A percentile compares a stretch with the other conserved stretches of the same genome.
phyloP scores from a whole-genome alignment of 2,888 invertebrate species.

The Nomada fabriciana region DNA sequence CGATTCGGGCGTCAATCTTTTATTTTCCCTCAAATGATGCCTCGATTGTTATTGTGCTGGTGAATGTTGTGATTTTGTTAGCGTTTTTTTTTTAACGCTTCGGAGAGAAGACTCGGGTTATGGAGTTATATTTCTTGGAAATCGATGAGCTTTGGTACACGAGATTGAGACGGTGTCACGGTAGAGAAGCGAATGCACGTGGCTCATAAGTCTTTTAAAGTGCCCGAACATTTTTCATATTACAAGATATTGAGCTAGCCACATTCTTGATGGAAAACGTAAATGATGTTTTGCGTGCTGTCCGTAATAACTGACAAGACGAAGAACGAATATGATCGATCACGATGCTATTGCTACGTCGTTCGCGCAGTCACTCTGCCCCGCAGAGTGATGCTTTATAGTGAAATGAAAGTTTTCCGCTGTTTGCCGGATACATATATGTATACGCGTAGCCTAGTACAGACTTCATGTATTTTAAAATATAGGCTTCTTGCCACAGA shows the following conservation, averaged over 20 bases:
- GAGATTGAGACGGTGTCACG: neutral
- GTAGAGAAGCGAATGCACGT: neutral
- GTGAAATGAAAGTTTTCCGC: constrained; percentile 32
- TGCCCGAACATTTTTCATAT: constrained; percentile 18
- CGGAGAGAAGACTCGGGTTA: neutral
- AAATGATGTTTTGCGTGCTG: constrained; percentile 46
- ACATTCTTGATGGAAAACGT: constrained; percentile 29
- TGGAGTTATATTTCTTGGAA: neutral
- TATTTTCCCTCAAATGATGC: constrained; percentile 8
- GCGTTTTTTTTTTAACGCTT: neutral
- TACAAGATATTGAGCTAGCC: constrained; percentile 38
- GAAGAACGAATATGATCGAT: constrained; percentile 66
- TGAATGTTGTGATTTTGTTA: neutral
- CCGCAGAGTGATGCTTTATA: constrained; percentile 17
- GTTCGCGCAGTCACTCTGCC: constrained; percentile 10
- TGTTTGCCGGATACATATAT: constrained; percentile 19
- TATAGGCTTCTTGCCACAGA: constrained; percentile 51
- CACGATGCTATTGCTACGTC: constrained; percentile 44
- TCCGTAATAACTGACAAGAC: constrained; percentile 44
- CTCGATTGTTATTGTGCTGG: constrained; percentile 24
- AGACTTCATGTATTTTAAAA: constrained; percentile 35
- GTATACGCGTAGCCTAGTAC: neutral
- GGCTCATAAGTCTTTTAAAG: constrained; percentile 15
- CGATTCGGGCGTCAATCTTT: constrained; percentile 35
- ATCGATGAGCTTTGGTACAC: neutral